Percentiles rank a stretch among this genome's conserved stretches.
These are phyloP conservation scores for Mythimna vitellina DNA, from an alignment of 2,888 invertebrate species.

Conservation along the genomic window DNA sequence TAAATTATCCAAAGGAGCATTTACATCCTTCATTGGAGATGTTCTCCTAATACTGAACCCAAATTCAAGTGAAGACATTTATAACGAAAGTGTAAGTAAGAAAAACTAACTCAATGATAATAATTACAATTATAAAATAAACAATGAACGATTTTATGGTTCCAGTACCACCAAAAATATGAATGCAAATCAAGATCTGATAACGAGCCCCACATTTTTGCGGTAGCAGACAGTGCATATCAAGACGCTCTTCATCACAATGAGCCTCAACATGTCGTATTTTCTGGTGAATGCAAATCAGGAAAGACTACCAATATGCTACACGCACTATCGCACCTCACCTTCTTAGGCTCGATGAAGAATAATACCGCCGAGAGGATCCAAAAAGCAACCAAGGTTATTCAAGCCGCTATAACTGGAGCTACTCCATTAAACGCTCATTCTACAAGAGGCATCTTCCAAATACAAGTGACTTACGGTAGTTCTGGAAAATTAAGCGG, in stretches of 20 bases:
- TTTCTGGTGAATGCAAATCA: slow-evolving; percentile 97
- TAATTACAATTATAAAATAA: background rate
- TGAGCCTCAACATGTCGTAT: slow-evolving; percentile 95
- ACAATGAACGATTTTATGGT: slow-evolving; percentile 50
- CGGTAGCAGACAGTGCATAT: slow-evolving; percentile 97
- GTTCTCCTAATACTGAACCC: slow-evolving; percentile 95
- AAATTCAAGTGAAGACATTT: slow-evolving; percentile 93
- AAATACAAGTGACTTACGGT: slow-evolving; percentile 95
- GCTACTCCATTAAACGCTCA: slow-evolving; percentile 96
- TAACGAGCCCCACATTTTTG: slow-evolving; percentile 97
- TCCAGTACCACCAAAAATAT: slow-evolving; percentile 95
- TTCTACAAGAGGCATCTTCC: slow-evolving; percentile 95
- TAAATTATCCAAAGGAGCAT: slow-evolving; percentile 92
- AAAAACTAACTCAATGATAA: background rate
- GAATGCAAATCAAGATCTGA: slow-evolving; percentile 96
- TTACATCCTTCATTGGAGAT: slow-evolving; percentile 95
- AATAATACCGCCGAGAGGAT: slow-evolving; percentile 92
- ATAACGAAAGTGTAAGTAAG: slow-evolving; percentile 92
- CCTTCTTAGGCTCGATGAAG: slow-evolving; percentile 94
- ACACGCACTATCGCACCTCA: slow-evolving; percentile 95
- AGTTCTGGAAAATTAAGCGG: slow-evolving; percentile 96
- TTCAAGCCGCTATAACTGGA: slow-evolving; percentile 95
- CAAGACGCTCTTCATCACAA: slow-evolving; percentile 97
- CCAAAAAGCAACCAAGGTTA: slow-evolving; percentile 92
- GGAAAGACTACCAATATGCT: slow-evolving; percentile 97